phyloP scores from a whole-genome alignment of 1,140 invertebrate genomes.

The Nasonia vitripennis region DNA sequence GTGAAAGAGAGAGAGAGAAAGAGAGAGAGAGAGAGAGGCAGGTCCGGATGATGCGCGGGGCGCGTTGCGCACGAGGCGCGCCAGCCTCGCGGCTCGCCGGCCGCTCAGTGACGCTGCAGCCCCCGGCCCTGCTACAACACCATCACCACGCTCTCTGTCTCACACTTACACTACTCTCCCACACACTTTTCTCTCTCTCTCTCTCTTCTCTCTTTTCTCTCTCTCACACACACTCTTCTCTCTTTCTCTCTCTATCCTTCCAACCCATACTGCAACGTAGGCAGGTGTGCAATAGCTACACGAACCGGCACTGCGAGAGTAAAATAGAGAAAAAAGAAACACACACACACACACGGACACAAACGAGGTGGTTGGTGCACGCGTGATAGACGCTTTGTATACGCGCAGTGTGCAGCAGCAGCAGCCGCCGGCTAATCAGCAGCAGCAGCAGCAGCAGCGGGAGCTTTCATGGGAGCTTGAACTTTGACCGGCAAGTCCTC shows the following conservation, averaged over 20 bases:
- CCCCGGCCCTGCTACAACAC: constrained; percentile 73
- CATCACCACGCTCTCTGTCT: constrained; percentile 62
- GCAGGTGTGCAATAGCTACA: background rate
- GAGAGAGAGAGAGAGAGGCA: background rate
- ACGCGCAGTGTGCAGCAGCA: background rate
- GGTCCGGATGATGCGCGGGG: constrained; percentile 55
- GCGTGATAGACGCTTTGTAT: background rate
- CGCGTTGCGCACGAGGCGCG: constrained; percentile 59
- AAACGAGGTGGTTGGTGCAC: background rate
- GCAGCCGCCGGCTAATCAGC: background rate
- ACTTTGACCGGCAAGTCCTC: background rate
- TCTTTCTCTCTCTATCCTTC: background rate
- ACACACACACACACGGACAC: background rate
- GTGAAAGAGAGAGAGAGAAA: too few species aligned
- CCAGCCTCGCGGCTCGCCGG: constrained; percentile 59
- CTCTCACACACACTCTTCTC: background rate
- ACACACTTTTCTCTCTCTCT: constrained; percentile 36
- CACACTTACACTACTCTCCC: constrained; percentile 41
- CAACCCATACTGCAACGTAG: background rate
- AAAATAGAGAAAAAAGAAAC: background rate
- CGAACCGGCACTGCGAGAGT: background rate
- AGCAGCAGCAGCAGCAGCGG: background rate
- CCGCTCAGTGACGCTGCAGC: constrained; percentile 73
- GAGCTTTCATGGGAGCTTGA: background rate
- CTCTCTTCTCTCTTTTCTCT: constrained; percentile 17